Base-by-base conservation (phyloP, 2,888 invertebrate genomes). In the Heliconius aoede region DNA sequence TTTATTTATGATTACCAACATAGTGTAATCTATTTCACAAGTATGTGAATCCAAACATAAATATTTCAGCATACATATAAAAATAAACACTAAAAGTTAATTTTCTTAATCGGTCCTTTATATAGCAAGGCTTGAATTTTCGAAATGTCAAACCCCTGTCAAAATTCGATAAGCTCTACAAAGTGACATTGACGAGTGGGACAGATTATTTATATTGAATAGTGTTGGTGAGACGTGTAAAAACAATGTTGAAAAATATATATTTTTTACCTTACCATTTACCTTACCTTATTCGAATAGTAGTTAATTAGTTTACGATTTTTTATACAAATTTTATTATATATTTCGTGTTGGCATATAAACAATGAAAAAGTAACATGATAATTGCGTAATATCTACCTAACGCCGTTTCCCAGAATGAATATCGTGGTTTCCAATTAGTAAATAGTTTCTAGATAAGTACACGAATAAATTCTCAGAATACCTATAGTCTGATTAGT, bases 101-200 rank as follows among this genome's bases (percentile, higher is more conserved):
- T 51, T 4, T 51, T 69, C 55, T 68, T 55, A 30, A 30, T 69
- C 30, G 30, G 51, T 51, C 18, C 26, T 21, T 18, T 26, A 28
- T 46, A 46, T 67, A 36, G 36, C 18, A 28, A 51, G 51, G 68
- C 61, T 28, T 62, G 71, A 32, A 64, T 72, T 71, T 36, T 60
- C 62, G 60, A 30, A 36, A 68, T n/a, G 72, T 78, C 68, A 61
- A 69, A 77, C 72, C 74, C 76, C 30, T 26, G 55, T 79, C 76
- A 78, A 76, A 72, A 71, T 58, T 36, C 65, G 71, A 71, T 69
- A 65, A 18, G 28, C 51, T n/a, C 15, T n/a, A 7, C 72, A 46
- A 64, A 65, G 55, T 79, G 75, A 58, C 79, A 65, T 73, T 77
- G 67, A 76, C 73, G 67, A 77, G 75, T 76, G 30, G 51, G 51